Percentiles rank a stretch among this genome's conserved stretches.
Conservation (phyloP, 2,113 vertebrate species). For the Spheniscus mendiculus region DNA sequence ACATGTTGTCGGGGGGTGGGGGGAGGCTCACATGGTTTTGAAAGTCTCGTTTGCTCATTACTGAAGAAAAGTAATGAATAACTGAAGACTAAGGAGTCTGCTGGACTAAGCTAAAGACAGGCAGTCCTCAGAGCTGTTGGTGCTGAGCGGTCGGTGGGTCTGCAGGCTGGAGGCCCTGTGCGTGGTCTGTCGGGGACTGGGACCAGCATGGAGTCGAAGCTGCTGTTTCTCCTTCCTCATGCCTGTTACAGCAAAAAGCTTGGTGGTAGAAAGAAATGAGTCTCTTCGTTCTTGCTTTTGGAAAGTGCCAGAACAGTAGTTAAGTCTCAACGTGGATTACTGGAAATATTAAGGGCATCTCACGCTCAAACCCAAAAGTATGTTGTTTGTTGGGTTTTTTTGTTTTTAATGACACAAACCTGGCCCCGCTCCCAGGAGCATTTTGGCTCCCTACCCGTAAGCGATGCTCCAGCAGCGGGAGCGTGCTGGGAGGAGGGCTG, state of each 20-base stretch:
- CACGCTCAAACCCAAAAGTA: not conserved
- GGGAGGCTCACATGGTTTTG: not conserved
- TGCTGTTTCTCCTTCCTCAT: not conserved
- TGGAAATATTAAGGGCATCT: conserved; percentile 14
- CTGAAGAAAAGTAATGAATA: not conserved
- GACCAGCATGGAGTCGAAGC: not conserved
- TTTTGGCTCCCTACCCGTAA: not conserved
- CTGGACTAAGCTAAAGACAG: not conserved
- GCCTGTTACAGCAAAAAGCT: not conserved
- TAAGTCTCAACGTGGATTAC: not conserved
- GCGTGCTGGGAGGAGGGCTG: not conserved
- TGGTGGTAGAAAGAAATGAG: not conserved
- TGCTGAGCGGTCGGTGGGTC: fast-evolving
- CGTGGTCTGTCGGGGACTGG: fast-evolving
- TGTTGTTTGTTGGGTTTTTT: conserved; percentile 26
- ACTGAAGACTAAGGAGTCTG: not conserved
- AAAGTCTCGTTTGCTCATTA: not conserved
- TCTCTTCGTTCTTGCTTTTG: not conserved
- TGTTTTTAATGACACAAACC: conserved; percentile 20
- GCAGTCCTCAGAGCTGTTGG: not conserved
- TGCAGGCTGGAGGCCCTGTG: not conserved
- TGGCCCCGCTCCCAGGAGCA: not conserved
- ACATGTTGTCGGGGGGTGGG: not conserved
- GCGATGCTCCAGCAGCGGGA: fast-evolving
- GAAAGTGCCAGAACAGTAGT: conserved; percentile 29